Evolutionary conservation across 2,888 invertebrate species (phyloP), one percentile per base, ranked within the genome.

Genomic region (Hyposoter dolosus): DNA sequence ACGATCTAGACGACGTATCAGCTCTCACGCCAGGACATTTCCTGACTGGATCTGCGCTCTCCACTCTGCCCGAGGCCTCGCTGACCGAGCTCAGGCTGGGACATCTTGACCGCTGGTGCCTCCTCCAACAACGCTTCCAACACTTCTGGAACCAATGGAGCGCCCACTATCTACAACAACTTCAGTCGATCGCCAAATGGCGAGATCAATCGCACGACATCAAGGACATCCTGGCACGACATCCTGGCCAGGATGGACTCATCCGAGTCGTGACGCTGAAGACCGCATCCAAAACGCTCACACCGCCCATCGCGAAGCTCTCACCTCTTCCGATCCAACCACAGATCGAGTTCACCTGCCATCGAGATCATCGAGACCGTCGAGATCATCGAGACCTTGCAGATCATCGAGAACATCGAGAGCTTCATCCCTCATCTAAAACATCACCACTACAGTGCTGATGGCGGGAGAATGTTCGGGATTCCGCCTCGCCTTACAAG

Each of bases 1-100:
- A 84, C 45, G 89, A 90, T n/a, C 79, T 69, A 35, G 83, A 79
- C 4, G 56, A 84, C 19, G 43, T 63, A 4, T 75, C 72, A 12
- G 72, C 53, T 19, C 72, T 72, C 19, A 77, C 79, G 0, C 83
- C 83, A 7, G 79, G 60, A 0, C 75, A 84, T 19, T 84, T 84
- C n/a, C 32, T 84, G 7, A 76, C 69, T 3, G 84, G 71, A 32
- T 1, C 0, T 12, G 53, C 17, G 23, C 32, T 85, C 63, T 40
- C 6, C 2, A 32, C 68, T 4, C 23, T 82, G 6, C 66, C 60
- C 1, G 82, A 82, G 47, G 60, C 79, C 23, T 47, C 79, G 5
- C 7, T 80, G 19, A 40, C 0, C 5, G 74, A 60, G 45, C 32
- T 47, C 0, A 35, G 12, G 3, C 15, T 45, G 1, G 12, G 15